These are phyloP conservation scores for Callitettix versicolor DNA, from an alignment of 1,140 invertebrate species.

Conservation along the genomic window DNA sequence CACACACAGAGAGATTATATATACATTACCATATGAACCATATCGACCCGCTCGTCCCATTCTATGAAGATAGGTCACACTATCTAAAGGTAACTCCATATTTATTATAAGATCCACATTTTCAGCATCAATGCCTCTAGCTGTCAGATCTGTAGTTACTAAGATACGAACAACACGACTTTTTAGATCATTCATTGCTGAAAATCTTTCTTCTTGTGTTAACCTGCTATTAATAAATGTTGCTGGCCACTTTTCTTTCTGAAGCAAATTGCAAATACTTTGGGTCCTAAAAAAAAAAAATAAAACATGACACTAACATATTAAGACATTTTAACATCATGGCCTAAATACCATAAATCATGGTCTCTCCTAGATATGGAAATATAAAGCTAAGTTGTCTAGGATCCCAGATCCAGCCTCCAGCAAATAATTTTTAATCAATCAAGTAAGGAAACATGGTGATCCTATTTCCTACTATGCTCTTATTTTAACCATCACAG, in stretches of 20 bases:
- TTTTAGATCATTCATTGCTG: constrained; percentile 1
- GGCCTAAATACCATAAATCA: no score
- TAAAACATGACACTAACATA: no score
- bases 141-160: constrained; percentile 82
- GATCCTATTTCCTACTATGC: no score
- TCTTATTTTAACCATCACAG: no score
- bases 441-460: no score
- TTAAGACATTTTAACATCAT: no score
- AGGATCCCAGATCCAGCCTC: no score
- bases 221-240: constrained; percentile 17
- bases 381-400: no score
- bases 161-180: constrained; percentile 56
- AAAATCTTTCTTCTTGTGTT: constrained; percentile 10
- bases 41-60: constrained; percentile 90
- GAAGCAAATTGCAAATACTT: constrained; percentile 58
- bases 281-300: constrained; percentile 41
- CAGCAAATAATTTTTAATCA: no score
- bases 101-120: constrained; percentile 91
- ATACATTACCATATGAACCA: constrained; percentile 53
- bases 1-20: no score
- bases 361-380: no score
- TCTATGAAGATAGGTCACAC: constrained; percentile 87
- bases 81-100: constrained; percentile 72
- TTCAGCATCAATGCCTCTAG: constrained; percentile 80
- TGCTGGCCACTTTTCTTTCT: constrained; percentile 42